phyloP scores from a whole-genome alignment of 2,797 vertebrate genomes.

The Serranus cabrilla region DNA sequence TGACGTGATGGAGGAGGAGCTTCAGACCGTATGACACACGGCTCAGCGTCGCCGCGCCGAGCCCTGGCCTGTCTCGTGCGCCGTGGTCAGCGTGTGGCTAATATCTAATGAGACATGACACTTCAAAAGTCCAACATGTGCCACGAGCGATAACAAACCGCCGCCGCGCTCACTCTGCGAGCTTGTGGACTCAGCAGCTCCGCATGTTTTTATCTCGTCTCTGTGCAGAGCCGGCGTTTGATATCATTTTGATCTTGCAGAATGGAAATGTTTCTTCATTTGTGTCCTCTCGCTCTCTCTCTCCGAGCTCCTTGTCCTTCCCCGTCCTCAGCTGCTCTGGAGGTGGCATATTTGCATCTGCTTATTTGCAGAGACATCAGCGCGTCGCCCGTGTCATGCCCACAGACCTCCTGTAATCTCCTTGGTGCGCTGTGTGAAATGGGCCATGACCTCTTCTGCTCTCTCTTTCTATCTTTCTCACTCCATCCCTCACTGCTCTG shows the following conservation, averaged over 20 bases:
- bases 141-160: conserved; percentile 45
- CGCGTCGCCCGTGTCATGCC: conserved; percentile 34
- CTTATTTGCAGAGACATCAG: conserved; percentile 47
- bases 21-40: conserved; percentile 26
- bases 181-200: conserved; percentile 61
- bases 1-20: conserved; percentile 15
- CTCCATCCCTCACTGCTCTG: conserved; percentile 29
- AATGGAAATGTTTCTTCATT: conserved; percentile 34
- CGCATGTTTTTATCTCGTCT: conserved; percentile 41
- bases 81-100: conserved; percentile 43
- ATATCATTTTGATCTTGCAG: conserved; percentile 54
- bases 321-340: conserved; percentile 20
- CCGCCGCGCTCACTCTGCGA: conserved; percentile 1
- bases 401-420: conserved; percentile 59
- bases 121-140: conserved; percentile 57
- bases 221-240: conserved; percentile 3
- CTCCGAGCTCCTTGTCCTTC: conserved; percentile 28
- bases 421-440: conserved; percentile 41
- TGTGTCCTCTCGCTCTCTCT: not conserved
- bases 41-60: conserved; percentile 44
- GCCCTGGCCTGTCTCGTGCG: conserved; percentile 35
- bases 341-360: conserved; percentile 57
- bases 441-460: conserved; percentile 46
- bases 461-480: conserved; percentile 11
- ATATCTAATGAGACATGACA: conserved; percentile 48